phyloP scores from a whole-genome alignment of 2,888 invertebrate species.

The Antitype chi region DNA sequence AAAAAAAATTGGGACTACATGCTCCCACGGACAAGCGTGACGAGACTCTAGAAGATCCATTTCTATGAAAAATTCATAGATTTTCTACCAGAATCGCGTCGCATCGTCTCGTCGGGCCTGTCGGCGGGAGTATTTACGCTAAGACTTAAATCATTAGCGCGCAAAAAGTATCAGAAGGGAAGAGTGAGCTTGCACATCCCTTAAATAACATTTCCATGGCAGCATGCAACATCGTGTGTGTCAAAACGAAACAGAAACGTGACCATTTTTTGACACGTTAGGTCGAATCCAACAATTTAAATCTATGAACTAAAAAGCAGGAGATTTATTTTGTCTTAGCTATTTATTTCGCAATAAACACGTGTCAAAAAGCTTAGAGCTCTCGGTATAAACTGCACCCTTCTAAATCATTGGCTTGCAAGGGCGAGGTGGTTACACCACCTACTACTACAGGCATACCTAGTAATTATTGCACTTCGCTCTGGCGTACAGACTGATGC shows the following conservation, averaged over 20 bases:
- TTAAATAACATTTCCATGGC: neutral
- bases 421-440: neutral
- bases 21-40: too few relatives aligned
- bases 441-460: neutral
- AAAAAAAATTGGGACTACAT: neutral
- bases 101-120: too few relatives aligned
- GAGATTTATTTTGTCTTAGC: neutral
- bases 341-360: neutral
- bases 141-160: neutral
- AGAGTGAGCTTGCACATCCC: neutral
- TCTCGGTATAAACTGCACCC: constrained; percentile 62
- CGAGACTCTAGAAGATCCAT: too few relatives aligned
- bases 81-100: too few relatives aligned
- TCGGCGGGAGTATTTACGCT: neutral
- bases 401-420: constrained; percentile 71
- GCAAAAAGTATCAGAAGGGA: neutral
- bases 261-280: neutral
- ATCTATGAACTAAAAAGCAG: neutral
- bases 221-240: neutral
- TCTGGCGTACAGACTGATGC: constrained; percentile 16
- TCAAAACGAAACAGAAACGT: neutral
- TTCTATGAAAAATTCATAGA: too few relatives aligned
- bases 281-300: neutral
- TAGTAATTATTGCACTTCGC: constrained; percentile 39
- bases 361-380: constrained; percentile 3